These are phyloP conservation scores for Triplophysa siluroides DNA, from an alignment of 2,113 vertebrate species.

Conservation along the genomic window DNA sequence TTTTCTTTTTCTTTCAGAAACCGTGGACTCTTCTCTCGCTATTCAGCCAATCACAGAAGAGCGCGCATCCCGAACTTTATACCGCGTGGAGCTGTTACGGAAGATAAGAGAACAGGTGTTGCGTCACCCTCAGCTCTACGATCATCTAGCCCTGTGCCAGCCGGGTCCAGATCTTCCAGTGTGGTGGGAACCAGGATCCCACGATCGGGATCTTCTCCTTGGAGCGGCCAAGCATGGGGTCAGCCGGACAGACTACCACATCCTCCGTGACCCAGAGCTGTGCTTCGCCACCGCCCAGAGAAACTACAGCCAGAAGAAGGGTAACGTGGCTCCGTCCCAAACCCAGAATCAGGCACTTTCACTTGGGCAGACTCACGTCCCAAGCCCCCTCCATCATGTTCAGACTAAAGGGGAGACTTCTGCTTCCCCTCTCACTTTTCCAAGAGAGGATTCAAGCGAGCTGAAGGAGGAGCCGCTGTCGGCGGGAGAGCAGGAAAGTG, in stretches of 20 bases:
- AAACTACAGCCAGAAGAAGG: conserved; percentile 90
- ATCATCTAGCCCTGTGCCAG: conserved; percentile 89
- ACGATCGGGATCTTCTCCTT: conserved; percentile 93
- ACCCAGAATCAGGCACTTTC: conserved; percentile 48
- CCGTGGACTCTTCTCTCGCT: conserved; percentile 85
- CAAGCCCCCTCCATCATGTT: conserved; percentile 75
- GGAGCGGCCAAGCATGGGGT: conserved; percentile 97
- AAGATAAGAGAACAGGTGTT: conserved; percentile 96
- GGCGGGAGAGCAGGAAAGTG: conserved; percentile 75
- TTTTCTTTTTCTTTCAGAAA: conserved; percentile 73
- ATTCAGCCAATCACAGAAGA: conserved; percentile 98
- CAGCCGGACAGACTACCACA: conserved; percentile 98
- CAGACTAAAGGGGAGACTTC: conserved; percentile 66
- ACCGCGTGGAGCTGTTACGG: conserved; percentile 94
- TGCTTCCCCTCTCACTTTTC: conserved; percentile 63
- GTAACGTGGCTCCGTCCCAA: conserved; percentile 60
- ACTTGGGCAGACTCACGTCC: conserved; percentile 69
- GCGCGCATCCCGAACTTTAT: conserved; percentile 93
- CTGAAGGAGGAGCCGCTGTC: conserved; percentile 84
- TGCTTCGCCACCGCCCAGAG: conserved; percentile 92
- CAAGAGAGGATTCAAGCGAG: conserved; percentile 71
- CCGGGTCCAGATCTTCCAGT: conserved; percentile 90
- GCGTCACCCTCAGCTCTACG: conserved; percentile 85
- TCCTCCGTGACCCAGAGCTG: conserved; percentile 95
- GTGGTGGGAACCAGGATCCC: conserved; percentile 93